Conservation (phyloP, 2,888 invertebrate species). For the Ormyrus nitidulus region DNA sequence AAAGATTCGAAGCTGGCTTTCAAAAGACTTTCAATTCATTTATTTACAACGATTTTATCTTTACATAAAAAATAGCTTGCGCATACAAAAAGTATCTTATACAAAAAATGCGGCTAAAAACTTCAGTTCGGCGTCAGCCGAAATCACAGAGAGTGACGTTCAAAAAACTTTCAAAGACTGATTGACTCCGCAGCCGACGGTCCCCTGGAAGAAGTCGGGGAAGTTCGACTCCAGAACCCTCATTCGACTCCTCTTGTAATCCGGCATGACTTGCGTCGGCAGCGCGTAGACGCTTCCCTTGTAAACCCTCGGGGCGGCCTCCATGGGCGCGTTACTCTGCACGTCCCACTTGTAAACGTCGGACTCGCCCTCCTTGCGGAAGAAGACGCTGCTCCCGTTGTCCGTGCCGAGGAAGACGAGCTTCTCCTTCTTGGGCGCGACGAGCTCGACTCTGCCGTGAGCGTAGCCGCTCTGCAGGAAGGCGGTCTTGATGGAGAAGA, state of each 20-base stretch:
- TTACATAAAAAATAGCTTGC: too few species aligned
- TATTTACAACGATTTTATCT: neutral
- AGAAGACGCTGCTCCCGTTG: conserved; percentile 79
- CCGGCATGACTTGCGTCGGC: conserved; percentile 80
- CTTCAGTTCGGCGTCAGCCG: too few species aligned
- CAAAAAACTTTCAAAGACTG: conserved; percentile 76
- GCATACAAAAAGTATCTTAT: too few species aligned
- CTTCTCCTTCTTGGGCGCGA: conserved; percentile 79
- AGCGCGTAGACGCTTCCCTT: conserved; percentile 77
- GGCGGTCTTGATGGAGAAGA: conserved; percentile 82
- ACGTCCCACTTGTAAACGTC: conserved; percentile 81
- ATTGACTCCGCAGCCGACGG: conserved; percentile 80
- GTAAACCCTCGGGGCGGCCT: conserved; percentile 78
- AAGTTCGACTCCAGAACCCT: conserved; percentile 81
- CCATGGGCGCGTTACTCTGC: conserved; percentile 73
- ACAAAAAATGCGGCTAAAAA: too few species aligned
- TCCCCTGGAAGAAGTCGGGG: conserved; percentile 80
- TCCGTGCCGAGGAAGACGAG: conserved; percentile 81
- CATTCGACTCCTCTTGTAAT: conserved; percentile 78
- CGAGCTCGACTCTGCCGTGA: conserved; percentile 77
- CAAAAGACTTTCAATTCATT: neutral
- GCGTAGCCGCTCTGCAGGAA: conserved; percentile 79
- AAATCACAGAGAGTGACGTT: too few species aligned
- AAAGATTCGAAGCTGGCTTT: neutral
- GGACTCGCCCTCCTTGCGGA: conserved; percentile 79